Evolutionary conservation across 2,113 vertebrate genomes (phyloP), one percentile per base, ranked within the genome.

Genomic region (Solenodon paradoxus): DNA sequence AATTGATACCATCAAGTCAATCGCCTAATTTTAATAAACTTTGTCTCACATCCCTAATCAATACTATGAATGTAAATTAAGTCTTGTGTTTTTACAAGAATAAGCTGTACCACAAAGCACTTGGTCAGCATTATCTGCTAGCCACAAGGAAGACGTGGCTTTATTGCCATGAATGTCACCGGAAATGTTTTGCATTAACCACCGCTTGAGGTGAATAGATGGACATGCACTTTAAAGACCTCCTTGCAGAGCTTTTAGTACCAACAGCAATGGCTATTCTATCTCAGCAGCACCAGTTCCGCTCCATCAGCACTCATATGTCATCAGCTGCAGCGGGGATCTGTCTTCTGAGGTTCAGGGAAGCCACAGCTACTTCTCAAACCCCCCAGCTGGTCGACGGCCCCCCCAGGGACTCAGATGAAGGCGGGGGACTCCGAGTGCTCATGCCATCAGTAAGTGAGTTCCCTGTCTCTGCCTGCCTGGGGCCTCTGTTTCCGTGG

Each of bases 1-100:
- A 97, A 96, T 88, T 98, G 96, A 95, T 87, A 94, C 88, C 95
- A 96, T 89, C 87, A 97, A 91, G 74, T 96, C 95, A 97, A 96
- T 97, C 95, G 95, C 96, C 79, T 97, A 90, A 59, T 96, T 94
- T 97, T 86, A 92, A 97, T 97, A 97, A 97, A 84, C 28, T 32
- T 38, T 51, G 79, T 88, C 83, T 95, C 74, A 90, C 75, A 80
- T 83, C 78, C 3, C 38, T 4, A 94, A 95, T 95, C 95, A 96
- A 91, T 98, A 80, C 51, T 13, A 88, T 64, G 64, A 64, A 93
- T 97, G 96, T 97, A 97, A 98, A 89, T 87, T 71, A 96, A 63
- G 80, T 78, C 83, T 42, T 68, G 79, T 87, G 92, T 96, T 95
- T 86, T 94, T 93, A 96, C 40, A 92, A 92, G 72, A 93, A 79